A percentile compares a stretch with the other conserved stretches of the same genome.
Evolutionary conservation across 2,888 invertebrate genomes (phyloP).

Genomic region (Rotaria sp.): DNA sequence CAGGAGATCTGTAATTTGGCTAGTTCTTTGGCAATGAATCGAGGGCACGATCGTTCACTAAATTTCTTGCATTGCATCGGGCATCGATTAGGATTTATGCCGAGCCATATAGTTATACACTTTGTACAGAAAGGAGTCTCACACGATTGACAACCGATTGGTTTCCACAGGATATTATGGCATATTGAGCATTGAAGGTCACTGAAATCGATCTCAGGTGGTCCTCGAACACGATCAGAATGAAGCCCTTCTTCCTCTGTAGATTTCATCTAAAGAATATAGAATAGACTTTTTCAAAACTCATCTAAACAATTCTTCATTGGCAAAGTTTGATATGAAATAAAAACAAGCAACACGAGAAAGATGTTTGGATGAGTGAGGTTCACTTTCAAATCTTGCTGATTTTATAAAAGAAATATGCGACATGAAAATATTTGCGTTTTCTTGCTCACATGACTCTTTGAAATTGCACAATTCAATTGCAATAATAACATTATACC

Average conservation of each 20-base stretch:
- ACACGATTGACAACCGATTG: not conserved
- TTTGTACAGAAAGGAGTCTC: not conserved
- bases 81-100: not conserved
- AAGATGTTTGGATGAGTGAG: too few relatives aligned
- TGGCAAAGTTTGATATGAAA: too few relatives aligned
- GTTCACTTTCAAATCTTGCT: too few relatives aligned
- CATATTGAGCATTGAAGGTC: not conserved
- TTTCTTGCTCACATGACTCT: too few relatives aligned
- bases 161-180: not conserved
- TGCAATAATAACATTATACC: too few relatives aligned
- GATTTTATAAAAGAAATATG: too few relatives aligned
- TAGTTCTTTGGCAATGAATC: not conserved
- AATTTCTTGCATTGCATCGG: not conserved
- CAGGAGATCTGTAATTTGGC: not conserved
- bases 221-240: not conserved
- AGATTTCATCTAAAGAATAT: not conserved
- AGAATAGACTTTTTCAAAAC: too few relatives aligned
- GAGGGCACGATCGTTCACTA: not conserved
- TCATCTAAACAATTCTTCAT: too few relatives aligned
- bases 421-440: too few relatives aligned
- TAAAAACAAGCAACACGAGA: too few relatives aligned
- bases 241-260: not conserved
- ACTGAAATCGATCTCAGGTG: too few relatives aligned
- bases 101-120: not conserved
- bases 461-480: too few relatives aligned